Base-by-base conservation (phyloP, 1,140 invertebrate genomes). In the Bathynomus jamesi region DNA sequence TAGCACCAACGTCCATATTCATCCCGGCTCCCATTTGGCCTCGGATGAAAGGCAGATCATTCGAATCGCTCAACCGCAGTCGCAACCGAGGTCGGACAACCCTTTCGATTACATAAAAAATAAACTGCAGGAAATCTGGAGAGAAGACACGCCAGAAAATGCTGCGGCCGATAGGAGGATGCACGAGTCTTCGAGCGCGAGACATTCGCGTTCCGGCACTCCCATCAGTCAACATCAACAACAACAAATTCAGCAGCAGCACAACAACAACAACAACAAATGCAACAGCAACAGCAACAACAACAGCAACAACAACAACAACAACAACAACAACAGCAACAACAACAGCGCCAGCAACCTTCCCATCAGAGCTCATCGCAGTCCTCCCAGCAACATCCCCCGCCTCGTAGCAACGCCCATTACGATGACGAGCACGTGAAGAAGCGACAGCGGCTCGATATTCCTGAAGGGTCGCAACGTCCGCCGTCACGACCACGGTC, bases 11-110 rank as follows among this genome's bases (percentile, higher is more conserved):
- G 67, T 60, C 53, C n/a, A 53, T 28, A 25, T 61, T 61, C 67
- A 61, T 27, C 28, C 25, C n/a, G 17, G 40, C 46, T 61, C 67
- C 53, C 67, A 74, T 28, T 61, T 77, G 31, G 70, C 76, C 28
- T 78, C 80, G 31, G 89, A 91, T 77, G 90, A 91, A 79, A 83
- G 89, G 46, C 89, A 90, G 77, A 90, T 91, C 61, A 91, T 91
- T 30, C 83, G 90, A 5, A 89, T 91, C 70, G 87, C 87, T 7
- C 89, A 90, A 72, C n/a, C n/a, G n/a, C 82, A 85, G 3, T 79
- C 79, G 28, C 83, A 83, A 64, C 79, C 79, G 7, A 61, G 72
- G 29, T 72, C 72, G 10, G 74, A 72, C 27, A 67, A 73, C 25
- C 40, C 40, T 17, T 53, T 53, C 21, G 40, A 53, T 53, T 53